phyloP scores from a whole-genome alignment of 2,797 vertebrate species.

The Onychomys torridus region DNA sequence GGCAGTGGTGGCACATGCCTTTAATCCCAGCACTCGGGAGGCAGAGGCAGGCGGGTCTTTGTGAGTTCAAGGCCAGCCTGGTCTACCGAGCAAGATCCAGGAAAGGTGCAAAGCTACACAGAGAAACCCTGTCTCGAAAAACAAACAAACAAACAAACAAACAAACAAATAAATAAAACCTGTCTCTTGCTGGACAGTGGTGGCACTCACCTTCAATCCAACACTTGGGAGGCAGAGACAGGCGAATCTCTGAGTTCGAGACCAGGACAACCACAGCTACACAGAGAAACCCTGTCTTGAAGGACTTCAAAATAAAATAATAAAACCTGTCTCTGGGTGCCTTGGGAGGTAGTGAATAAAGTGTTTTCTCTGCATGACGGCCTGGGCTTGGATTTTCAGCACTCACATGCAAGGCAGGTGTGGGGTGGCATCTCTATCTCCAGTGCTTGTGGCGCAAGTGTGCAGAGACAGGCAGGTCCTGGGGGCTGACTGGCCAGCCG shows the following conservation, averaged over 20 bases:
- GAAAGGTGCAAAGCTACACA: too few species aligned
- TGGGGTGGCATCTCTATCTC: neutral
- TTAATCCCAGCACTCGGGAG: neutral
- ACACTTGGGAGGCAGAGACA: neutral
- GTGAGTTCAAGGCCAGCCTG: neutral
- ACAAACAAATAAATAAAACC: too few species aligned
- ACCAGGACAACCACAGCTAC: neutral
- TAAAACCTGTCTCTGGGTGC: neutral
- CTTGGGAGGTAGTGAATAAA: neutral
- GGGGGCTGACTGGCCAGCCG: neutral
- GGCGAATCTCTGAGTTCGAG: neutral
- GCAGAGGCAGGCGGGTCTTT: neutral
- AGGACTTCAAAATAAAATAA: neutral
- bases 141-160: too few species aligned
- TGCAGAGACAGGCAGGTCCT: neutral
- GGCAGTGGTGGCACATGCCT: neutral
- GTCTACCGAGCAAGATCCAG: too few species aligned
- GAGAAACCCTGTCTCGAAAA: too few species aligned
- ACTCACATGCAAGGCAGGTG: neutral
- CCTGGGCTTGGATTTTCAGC: neutral
- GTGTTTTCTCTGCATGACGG: neutral
- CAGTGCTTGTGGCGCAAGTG: neutral
- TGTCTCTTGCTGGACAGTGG: neutral
- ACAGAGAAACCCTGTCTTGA: neutral
- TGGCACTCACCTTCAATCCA: neutral